Evolutionary conservation across 92 coral and sea anemone species (phyloP).

Genomic region (Pocillopora meandrina): DNA sequence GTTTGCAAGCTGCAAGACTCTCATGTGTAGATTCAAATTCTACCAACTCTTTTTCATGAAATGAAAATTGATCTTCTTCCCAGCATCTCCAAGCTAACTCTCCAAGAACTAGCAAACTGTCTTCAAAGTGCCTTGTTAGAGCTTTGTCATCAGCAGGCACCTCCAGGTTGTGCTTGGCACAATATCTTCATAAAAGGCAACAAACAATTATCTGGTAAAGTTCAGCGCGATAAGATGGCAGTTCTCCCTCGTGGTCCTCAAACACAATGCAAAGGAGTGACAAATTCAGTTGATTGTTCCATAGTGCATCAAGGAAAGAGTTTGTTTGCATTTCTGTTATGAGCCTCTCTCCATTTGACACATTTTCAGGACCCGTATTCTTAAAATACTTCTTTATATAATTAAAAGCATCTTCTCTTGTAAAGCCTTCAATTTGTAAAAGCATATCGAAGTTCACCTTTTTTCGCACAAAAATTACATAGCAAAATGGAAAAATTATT

Average conservation of each 20-base stretch:
- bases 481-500: neutral
- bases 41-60: neutral
- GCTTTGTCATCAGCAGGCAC: neutral
- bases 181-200: neutral
- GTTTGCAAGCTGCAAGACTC: neutral
- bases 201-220: neutral
- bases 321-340: neutral
- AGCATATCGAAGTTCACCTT: neutral
- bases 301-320: neutral
- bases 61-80: neutral
- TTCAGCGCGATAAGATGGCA: too few relatives aligned
- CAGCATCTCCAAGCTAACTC: conserved; percentile 2
- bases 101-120: neutral
- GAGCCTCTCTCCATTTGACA: neutral
- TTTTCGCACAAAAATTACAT: neutral
- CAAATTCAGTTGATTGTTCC: neutral
- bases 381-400: neutral
- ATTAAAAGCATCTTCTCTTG: neutral
- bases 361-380: neutral
- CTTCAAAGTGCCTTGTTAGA: neutral
- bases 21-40: neutral
- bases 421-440: neutral
- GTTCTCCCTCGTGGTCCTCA: too few relatives aligned
- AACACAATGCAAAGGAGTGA: neutral
- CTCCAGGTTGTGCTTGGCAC: neutral